These are phyloP conservation scores for Cygnus olor DNA, from an alignment of 2,797 vertebrate species.

Conservation along the genomic window DNA sequence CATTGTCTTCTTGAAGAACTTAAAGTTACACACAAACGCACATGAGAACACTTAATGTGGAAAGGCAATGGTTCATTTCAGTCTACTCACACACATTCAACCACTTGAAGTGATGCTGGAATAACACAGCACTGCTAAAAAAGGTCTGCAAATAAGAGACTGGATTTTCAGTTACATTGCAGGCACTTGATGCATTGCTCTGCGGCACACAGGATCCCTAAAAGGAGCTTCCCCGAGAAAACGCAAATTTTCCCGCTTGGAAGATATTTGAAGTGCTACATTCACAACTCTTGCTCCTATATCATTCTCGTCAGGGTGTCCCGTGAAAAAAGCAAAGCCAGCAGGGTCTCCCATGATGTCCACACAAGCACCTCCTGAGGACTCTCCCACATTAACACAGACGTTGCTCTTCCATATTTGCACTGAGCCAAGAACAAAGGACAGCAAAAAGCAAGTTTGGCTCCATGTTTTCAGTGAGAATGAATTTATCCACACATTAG, in stretches of 20 bases:
- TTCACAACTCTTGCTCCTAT: not conserved
- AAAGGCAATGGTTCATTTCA: not conserved
- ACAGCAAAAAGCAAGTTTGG: not conserved
- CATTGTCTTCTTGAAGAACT: conserved; percentile 41
- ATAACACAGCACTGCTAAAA: not conserved
- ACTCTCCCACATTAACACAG: not conserved
- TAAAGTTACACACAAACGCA: not conserved
- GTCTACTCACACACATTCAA: not conserved
- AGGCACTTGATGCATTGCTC: not conserved
- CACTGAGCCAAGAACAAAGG: not conserved
- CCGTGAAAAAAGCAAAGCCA: not conserved
- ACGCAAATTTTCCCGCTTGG: not conserved
- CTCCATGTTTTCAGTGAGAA: rapidly evolving
- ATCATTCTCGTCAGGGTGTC: not conserved
- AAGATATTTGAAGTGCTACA: rapidly evolving
- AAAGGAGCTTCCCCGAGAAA: not conserved
- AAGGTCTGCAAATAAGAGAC: not conserved
- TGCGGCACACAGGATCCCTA: not conserved
- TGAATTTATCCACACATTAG: not conserved
- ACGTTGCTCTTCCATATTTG: rapidly evolving
- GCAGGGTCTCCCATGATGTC: not conserved
- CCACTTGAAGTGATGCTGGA: not conserved
- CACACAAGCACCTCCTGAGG: not conserved
- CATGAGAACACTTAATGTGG: not conserved
- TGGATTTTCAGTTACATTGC: not conserved